Base-by-base conservation (phyloP, 1,140 invertebrate species). In the Drosophila busckii region DNA sequence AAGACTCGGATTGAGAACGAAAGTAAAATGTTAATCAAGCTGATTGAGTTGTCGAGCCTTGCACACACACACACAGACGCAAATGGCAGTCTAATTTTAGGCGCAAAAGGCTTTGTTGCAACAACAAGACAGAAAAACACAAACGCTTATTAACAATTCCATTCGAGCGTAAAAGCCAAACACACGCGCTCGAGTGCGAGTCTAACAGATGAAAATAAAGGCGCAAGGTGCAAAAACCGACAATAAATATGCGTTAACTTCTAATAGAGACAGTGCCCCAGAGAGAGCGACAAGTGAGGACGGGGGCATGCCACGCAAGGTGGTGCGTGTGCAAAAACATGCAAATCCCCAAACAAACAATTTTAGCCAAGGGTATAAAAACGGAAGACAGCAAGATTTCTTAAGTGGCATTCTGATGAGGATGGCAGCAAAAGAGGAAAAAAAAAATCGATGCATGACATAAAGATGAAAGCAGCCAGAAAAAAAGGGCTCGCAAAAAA, bases 201-300 rank as follows among this genome's bases (percentile, higher is more conserved):
- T n/a, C 12, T 63, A 48, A 62, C 34, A 54, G 50, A 55, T 55
- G 44, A 50, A 59, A 59, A 63, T 23, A 46, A 37, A 23, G 56
- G 61, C 61, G 48, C 55, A 64, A 82, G 75, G 75, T 76, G 71
- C 48, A 82, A 82, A 70, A 66, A 26, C 73, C 63, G 48, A 75
- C 76, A 73, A 82, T 82, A 82, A 82, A 82, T 83, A 82, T 75
- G 75, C 76, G 65, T 82, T 83, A 83, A 75, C 76, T 82, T 83
- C 65, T 44, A 63, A 62, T 55, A 83, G 60, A 70, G 64, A 59
- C 59, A 59, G 22, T 41, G 50, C 12, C 4, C 12, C 12, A 17
- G 3, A 35, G 19, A 42, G 15, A 19, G 19, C 22, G 45, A 28
- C 17, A 42, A 38, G 25, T 4, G 40, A 6, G 12, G 2, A 8